Percentiles rank a stretch among this genome's conserved stretches.
Evolutionary conservation across 2,113 vertebrate species (phyloP).

Genomic region (Chloropsis cyanopogon): DNA sequence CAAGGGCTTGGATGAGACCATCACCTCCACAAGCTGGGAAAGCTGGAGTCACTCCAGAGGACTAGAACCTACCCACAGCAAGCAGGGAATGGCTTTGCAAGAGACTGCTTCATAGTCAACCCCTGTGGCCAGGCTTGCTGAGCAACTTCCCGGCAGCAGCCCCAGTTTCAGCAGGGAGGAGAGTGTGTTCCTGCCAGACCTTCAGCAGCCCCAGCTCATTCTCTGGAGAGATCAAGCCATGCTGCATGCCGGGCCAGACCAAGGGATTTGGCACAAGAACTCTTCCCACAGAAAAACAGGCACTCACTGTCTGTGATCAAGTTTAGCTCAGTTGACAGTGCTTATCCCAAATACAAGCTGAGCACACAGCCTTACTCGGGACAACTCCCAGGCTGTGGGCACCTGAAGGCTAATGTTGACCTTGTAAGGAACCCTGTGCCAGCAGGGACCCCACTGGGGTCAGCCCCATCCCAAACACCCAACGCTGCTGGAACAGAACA

Average conservation of each 20-base stretch:
- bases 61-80: accelerated
- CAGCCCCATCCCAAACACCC: not conserved
- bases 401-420: not conserved
- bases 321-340: not conserved
- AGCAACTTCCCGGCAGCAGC: not conserved
- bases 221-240: not conserved
- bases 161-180: not conserved
- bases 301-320: not conserved
- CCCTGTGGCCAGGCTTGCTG: not conserved
- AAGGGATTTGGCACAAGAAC: not conserved
- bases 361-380: not conserved
- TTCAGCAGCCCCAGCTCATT: not conserved
- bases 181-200: not conserved
- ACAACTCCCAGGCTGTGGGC: not conserved
- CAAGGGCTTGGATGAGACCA: not conserved
- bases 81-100: not conserved
- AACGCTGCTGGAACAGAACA: accelerated
- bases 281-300: not conserved
- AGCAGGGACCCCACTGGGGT: not conserved
- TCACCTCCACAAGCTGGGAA: not conserved
- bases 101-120: not conserved
- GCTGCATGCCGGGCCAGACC: not conserved
- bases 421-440: not conserved
- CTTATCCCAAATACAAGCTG: not conserved
- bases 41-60: not conserved